These are phyloP conservation scores for Drosophila anomelani DNA, from an alignment of 2,888 invertebrate genomes.

Conservation along the genomic window DNA sequence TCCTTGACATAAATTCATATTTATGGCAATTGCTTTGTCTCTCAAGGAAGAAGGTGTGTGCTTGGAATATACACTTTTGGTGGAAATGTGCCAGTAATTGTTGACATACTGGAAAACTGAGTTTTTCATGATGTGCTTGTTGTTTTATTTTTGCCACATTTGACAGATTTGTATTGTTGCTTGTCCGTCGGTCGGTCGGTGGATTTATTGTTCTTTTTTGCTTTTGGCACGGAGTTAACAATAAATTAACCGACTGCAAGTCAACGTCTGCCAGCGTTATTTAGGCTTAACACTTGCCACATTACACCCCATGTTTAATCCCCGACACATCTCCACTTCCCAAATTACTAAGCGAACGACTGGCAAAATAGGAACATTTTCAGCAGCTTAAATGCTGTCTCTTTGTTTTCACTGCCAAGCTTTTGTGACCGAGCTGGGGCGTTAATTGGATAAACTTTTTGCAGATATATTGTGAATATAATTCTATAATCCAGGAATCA, in stretches of 20 bases:
- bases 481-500: background rate
- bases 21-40: conserved; percentile 26
- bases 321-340: conserved; percentile 2
- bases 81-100: conserved; percentile 32
- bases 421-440: background rate
- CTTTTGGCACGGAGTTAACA: conserved; percentile 9
- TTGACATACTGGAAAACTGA: conserved; percentile 14
- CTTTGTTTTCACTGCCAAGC: background rate
- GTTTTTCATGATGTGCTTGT: conserved; percentile 2
- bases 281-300: conserved; percentile 21
- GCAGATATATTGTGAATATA: background rate
- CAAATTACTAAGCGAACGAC: background rate
- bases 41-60: too few species aligned
- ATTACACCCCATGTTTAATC: background rate
- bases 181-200: background rate
- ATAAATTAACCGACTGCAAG: conserved; percentile 20
- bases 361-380: background rate
- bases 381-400: background rate
- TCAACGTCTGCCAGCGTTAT: conserved; percentile 23
- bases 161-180: conserved; percentile 18
- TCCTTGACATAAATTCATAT: conserved; percentile 33
- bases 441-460: conserved; percentile 8
- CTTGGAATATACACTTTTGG: too few species aligned
- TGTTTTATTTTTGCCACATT: background rate
- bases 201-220: too few species aligned